Percentiles rank a stretch among this genome's conserved stretches.
Evolutionary conservation across 1,140 invertebrate genomes (phyloP).

Genomic region (Whitmania pigra): DNA sequence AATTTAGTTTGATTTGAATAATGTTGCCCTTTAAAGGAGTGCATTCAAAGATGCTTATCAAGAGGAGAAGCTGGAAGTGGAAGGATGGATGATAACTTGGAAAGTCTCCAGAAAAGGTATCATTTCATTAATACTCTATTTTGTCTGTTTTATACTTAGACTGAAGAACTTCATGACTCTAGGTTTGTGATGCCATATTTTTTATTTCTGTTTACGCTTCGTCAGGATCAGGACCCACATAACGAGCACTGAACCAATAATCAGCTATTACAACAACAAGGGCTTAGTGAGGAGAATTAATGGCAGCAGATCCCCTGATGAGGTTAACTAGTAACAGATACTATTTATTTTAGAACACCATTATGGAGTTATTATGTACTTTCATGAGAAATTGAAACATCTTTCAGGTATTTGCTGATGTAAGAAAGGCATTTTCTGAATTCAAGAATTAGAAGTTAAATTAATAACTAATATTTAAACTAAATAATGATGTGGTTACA

Average conservation of each 20-base stretch:
- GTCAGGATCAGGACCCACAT: conserved; percentile 67
- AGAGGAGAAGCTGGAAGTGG: conserved; percentile 77
- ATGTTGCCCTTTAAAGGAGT: conserved; percentile 46
- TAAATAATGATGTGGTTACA: no score
- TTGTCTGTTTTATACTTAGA: background rate
- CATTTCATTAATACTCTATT: background rate
- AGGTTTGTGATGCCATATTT: background rate
- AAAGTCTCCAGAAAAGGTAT: conserved; percentile 70
- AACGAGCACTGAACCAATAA: conserved; percentile 82
- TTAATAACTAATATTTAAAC: no score
- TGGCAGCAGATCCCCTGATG: conserved; percentile 53
- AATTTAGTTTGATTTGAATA: background rate
- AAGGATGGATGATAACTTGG: conserved; percentile 82
- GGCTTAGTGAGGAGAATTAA: conserved; percentile 67
- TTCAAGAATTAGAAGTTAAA: no score
- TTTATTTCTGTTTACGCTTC: conserved; percentile 22
- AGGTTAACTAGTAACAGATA: conserved; percentile 45
- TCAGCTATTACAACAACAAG: conserved; percentile 63
- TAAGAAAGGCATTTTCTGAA: no score
- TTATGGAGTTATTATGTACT: no score
- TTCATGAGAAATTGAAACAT: no score
- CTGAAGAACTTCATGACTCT: background rate
- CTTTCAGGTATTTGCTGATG: no score
- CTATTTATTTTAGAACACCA: no score
- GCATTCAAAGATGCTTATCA: conserved; percentile 66